Conservation (phyloP, 2,113 vertebrate genomes). For the Eurystomus gularis region DNA sequence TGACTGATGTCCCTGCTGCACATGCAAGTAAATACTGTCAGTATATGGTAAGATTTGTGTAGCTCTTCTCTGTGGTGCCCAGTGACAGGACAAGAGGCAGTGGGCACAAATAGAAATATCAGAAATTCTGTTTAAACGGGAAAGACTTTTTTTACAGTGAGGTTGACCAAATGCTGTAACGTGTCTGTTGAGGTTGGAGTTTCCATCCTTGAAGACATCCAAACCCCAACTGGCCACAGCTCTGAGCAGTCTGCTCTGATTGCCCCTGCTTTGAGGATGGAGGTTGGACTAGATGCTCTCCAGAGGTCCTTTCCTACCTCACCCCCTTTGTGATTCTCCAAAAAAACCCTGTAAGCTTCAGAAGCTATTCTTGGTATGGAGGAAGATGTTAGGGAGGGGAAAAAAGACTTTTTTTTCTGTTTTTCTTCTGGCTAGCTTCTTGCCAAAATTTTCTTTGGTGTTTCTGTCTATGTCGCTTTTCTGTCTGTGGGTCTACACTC, state of each 20-base stretch:
- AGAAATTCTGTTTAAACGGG: background rate
- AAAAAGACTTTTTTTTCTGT: background rate
- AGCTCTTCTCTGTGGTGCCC: fast-evolving
- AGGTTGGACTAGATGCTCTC: background rate
- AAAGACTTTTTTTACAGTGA: background rate
- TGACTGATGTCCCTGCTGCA: background rate
- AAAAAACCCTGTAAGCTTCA: background rate
- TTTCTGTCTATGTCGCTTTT: background rate
- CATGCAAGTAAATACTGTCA: fast-evolving
- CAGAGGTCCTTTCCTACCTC: background rate
- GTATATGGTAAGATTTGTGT: background rate
- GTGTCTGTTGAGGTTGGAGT: background rate
- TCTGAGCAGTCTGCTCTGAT: background rate
- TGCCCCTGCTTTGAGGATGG: background rate
- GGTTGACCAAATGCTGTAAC: background rate
- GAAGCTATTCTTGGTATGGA: background rate
- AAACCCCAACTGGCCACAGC: background rate
- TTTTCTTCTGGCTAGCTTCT: background rate
- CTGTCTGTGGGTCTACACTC: background rate
- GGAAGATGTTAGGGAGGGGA: background rate
- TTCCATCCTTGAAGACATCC: background rate
- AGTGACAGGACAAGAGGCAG: background rate
- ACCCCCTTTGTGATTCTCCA: background rate
- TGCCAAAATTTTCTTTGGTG: background rate
- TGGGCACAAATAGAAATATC: background rate